Conservation (phyloP, 2,797 vertebrate species). For the Myiotriccus ornatus region DNA sequence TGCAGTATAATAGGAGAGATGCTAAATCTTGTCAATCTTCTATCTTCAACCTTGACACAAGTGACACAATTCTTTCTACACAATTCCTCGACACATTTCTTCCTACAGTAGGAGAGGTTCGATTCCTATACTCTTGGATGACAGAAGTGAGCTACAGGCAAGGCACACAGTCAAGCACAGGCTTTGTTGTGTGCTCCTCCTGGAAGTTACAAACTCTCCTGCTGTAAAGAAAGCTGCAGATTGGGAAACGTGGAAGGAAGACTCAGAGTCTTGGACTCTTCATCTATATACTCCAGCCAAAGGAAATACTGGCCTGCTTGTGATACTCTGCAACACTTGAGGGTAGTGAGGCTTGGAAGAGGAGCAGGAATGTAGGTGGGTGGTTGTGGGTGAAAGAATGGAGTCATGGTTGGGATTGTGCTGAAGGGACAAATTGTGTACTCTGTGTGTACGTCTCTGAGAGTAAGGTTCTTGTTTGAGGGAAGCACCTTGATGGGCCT, state of each 20-base stretch:
- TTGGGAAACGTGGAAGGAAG: conserved; percentile 15
- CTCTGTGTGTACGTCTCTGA: not conserved
- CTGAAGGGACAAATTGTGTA: not conserved
- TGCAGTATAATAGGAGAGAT: not conserved
- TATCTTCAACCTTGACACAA: not conserved
- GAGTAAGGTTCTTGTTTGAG: not conserved
- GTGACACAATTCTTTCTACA: not conserved
- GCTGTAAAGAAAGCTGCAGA: conserved; percentile 33
- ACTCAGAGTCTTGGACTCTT: conserved; percentile 17
- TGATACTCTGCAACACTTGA: not conserved
- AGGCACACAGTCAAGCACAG: not conserved
- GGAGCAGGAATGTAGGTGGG: not conserved
- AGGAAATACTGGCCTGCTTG: conserved; percentile 3
- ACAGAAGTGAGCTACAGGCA: conserved; percentile 21
- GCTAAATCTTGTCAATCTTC: not conserved
- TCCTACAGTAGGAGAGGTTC: conserved; percentile 1
- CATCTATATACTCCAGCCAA: conserved; percentile 13
- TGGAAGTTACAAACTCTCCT: conserved; percentile 16
- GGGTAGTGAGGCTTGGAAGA: not conserved
- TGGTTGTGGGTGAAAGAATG: not conserved
- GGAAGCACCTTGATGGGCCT: not conserved
- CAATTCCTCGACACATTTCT: not conserved
- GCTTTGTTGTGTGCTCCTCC: not conserved
- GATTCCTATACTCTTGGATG: not conserved
- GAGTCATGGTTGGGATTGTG: not conserved